phyloP scores from a whole-genome alignment of 2,888 invertebrate genomes.

The Unio delphinus region DNA sequence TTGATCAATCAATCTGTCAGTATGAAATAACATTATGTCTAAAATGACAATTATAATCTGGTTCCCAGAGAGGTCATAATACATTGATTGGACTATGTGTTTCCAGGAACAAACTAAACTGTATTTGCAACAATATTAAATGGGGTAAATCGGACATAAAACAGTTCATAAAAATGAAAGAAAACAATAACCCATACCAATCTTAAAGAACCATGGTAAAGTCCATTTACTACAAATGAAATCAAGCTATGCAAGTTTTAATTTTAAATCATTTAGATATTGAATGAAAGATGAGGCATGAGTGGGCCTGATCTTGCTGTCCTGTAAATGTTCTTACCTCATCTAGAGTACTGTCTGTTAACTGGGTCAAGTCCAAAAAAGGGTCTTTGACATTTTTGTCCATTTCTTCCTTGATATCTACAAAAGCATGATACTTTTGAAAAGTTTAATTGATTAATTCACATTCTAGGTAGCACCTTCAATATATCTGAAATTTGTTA shows the following conservation, averaged over 20 bases:
- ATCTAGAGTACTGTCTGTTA: conserved; percentile 79
- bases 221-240: neutral
- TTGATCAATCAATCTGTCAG: too few species aligned
- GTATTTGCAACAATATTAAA: too few species aligned
- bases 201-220: neutral
- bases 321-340: conserved; percentile 70
- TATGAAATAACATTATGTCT: neutral
- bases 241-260: neutral
- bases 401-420: conserved; percentile 62
- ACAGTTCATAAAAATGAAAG: too few species aligned
- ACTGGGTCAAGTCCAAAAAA: conserved; percentile 86
- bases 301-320: too few species aligned
- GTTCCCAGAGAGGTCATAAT: too few species aligned
- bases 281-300: too few species aligned
- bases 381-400: conserved; percentile 78
- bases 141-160: too few species aligned
- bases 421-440: conserved; percentile 11
- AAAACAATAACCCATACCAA: neutral
- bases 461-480: neutral
- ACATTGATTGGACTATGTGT: too few species aligned
- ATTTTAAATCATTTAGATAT: too few species aligned
- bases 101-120: too few species aligned
- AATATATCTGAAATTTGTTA: too few species aligned
- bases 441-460: conserved; percentile 1
- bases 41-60: neutral